Evolutionary conservation across 2,888 invertebrate species (phyloP).

Genomic region (Ormyrus rosae): DNA sequence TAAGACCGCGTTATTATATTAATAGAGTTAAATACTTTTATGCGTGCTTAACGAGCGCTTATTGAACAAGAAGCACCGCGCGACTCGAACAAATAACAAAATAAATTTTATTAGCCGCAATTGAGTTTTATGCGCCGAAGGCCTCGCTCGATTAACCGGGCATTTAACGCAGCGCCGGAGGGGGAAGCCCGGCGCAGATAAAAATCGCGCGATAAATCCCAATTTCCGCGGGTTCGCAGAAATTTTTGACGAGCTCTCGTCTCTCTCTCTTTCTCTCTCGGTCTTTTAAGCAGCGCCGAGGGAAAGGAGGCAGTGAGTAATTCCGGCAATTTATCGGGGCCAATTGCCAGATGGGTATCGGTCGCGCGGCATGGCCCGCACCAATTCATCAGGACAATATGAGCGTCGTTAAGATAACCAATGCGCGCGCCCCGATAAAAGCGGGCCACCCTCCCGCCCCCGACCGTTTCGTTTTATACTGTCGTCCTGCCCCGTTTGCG

Average conservation of each 20-base stretch:
- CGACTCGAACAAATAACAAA: too few relatives aligned
- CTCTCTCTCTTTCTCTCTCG: neutral
- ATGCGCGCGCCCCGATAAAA: constrained; percentile 18
- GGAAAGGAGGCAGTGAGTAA: constrained; percentile 35
- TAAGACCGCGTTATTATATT: too few relatives aligned
- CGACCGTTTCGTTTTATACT: constrained; percentile 26
- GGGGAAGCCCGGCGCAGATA: constrained; percentile 8
- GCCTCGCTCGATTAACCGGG: neutral
- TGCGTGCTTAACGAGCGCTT: too few relatives aligned
- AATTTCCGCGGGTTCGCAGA: constrained; percentile 24
- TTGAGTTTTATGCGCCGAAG: too few relatives aligned
- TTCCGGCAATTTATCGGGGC: constrained; percentile 47
- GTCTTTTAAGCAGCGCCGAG: neutral
- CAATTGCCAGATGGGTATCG: constrained; percentile 49
- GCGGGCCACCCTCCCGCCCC: neutral
- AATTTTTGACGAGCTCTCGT: constrained; percentile 3
- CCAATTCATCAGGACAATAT: constrained; percentile 54
- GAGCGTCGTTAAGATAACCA: constrained; percentile 47
- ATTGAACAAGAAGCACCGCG: too few relatives aligned
- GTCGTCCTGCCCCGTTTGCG: neutral
- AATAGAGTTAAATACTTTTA: too few relatives aligned
- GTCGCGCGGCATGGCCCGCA: constrained; percentile 5
- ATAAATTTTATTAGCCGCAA: too few relatives aligned
- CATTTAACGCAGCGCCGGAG: neutral
- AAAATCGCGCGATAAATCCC: constrained; percentile 38